Percentiles rank a stretch among this genome's conserved stretches.
Conservation (phyloP, 1,140 invertebrate genomes). For the Caligus rogercresseyi region DNA sequence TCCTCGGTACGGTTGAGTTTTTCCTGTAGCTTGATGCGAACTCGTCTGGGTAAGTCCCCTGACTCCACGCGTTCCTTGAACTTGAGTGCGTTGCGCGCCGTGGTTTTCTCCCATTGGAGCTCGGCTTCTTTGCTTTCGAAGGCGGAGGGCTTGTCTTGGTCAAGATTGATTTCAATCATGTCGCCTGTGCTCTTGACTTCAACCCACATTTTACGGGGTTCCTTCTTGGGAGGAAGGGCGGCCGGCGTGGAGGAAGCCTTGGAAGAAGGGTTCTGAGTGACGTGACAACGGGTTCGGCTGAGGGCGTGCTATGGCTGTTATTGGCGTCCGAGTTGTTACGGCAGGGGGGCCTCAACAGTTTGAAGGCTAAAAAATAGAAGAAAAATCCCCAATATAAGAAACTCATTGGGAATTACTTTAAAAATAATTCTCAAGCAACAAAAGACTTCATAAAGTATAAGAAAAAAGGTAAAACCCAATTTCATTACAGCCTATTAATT, state of each 20-base stretch:
- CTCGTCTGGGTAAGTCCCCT: slow-evolving; percentile 14
- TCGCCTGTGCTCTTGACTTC: slow-evolving; percentile 18
- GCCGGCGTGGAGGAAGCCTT: not conserved
- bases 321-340: not conserved
- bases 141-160: not conserved
- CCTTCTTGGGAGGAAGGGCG: not conserved
- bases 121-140: slow-evolving; percentile 32
- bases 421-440: too few species aligned
- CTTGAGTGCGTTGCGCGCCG: slow-evolving; percentile 31
- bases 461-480: too few species aligned
- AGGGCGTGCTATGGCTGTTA: too few species aligned
- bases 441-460: too few species aligned
- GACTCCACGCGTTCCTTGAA: slow-evolving; percentile 18
- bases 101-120: slow-evolving; percentile 40
- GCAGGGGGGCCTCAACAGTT: not conserved
- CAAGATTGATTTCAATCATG: slow-evolving; percentile 16
- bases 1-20: slow-evolving; percentile 24
- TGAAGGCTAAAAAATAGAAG: not conserved
- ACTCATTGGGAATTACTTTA: not conserved
- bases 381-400: not conserved
- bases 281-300: not conserved
- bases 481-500: too few species aligned
- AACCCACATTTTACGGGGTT: slow-evolving; percentile 17
- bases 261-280: not conserved
- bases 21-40: slow-evolving; percentile 18